Conservation (phyloP, 2,113 vertebrate species). For the Aepyceros melampus region DNA sequence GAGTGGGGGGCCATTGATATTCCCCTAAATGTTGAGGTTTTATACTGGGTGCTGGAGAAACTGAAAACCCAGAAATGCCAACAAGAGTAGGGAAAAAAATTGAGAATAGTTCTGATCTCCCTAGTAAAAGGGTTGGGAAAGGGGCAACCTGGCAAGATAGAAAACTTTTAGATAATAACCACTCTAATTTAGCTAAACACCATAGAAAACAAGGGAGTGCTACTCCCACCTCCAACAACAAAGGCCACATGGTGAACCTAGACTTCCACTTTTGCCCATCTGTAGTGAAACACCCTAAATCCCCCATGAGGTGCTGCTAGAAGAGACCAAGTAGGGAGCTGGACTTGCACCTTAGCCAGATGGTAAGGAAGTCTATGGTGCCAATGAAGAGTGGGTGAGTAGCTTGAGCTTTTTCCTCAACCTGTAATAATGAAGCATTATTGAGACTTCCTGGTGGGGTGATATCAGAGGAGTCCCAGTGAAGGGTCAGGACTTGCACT, state of each 20-base stretch:
- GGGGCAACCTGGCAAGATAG: not conserved
- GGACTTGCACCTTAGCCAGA: not conserved
- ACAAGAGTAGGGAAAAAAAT: rapidly evolving
- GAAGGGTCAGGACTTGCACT: not conserved
- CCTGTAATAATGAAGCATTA: not conserved
- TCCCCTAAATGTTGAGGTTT: not conserved
- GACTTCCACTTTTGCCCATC: not conserved
- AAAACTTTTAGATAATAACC: not conserved
- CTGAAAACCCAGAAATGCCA: not conserved
- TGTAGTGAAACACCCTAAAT: not conserved
- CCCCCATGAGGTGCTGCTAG: not conserved
- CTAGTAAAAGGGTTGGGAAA: not conserved
- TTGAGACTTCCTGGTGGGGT: not conserved
- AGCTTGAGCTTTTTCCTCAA: not conserved
- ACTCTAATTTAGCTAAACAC: not conserved
- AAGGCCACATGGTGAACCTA: not conserved
- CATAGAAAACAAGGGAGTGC: not conserved
- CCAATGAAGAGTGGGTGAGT: not conserved
- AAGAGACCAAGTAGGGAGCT: not conserved
- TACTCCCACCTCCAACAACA: not conserved
- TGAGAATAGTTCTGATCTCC: not conserved
- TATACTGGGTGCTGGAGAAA: not conserved
- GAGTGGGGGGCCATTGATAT: too few relatives aligned
- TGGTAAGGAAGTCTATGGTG: not conserved
- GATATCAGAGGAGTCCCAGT: not conserved